Evolutionary conservation across 2,888 invertebrate species (phyloP), one percentile per base, ranked within the genome.

Genomic region (Ichneumon xanthorius): DNA sequence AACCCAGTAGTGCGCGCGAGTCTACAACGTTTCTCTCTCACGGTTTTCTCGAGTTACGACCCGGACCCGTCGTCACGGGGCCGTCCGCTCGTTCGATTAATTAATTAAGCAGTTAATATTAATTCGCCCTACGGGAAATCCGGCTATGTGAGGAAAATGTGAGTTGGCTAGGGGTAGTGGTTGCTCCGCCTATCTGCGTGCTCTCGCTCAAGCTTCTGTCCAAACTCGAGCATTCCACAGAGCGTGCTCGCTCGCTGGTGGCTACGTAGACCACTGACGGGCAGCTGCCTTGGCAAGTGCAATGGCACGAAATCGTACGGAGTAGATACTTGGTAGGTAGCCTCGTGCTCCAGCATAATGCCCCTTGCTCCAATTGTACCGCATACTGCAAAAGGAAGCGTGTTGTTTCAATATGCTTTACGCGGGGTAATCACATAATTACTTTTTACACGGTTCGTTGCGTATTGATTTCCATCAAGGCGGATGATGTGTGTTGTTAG

Each of bases 21-120:
- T 79, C 61, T 50, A 30, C 55, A 50, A 58, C 81, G 63, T 45
- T 70, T 58, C 70, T 22, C 22, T 67, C 26, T 58, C 40, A n/a
- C 79, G 61, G 70, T 77, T 84, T 76, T 26, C 76, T 75, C 65
- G 71, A 86, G 79, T 86, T 82, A 80, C 75, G 80, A 82, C 80
- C 82, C 80, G 77, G 84, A 73, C 73, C 81, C 79, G 83, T 86
- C 82, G 80, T 84, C 80, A 73, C 87, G 80, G 82, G 68, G 73
- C 65, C 73, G 80, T 65, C 80, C 87, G 83, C 76, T 83, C 85
- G 77, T 87, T 86, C 85, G 86, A 89, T 89, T 89, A 89, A 89
- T 89, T 89, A 88, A 88, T 89, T 87, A 85, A 85, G 85, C 82
- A 85, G 81, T 89, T 87, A 89, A 89, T 89, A 89, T 88, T 88